Evolutionary conservation across 2,888 invertebrate species (phyloP).

Genomic region (Drosophila hamatofila): DNA sequence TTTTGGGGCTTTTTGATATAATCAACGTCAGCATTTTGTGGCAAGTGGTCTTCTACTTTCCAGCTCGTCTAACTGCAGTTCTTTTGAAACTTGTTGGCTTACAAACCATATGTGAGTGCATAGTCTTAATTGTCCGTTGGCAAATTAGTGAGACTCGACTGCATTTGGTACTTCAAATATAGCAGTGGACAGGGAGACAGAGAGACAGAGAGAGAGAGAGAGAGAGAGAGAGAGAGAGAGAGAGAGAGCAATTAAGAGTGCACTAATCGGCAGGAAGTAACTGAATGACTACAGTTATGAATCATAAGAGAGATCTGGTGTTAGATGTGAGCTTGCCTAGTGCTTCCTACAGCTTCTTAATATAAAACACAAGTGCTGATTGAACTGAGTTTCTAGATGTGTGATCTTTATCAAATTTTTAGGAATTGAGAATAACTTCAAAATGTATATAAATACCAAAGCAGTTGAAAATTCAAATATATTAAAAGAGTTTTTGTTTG

Average conservation of each 20-base stretch:
- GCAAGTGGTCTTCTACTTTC: slow-evolving; percentile 8
- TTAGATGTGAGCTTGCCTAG: too few relatives aligned
- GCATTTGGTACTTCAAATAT: neutral
- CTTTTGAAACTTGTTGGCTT: slow-evolving; percentile 31
- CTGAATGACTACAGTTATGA: neutral
- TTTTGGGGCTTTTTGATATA: slow-evolving; percentile 24
- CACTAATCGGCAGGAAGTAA: neutral
- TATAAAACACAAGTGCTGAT: neutral
- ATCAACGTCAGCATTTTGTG: slow-evolving; percentile 47
- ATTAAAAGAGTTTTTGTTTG: neutral
- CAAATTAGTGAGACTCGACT: slow-evolving; percentile 51
- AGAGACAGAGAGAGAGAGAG: neutral
- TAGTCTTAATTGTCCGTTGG: slow-evolving; percentile 58
- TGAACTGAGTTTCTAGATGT: neutral
- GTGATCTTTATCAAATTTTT: neutral
- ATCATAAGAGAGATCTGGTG: neutral
- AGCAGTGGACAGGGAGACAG: neutral
- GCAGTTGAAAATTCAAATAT: too few relatives aligned
- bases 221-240: neutral
- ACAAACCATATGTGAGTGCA: slow-evolving; percentile 43
- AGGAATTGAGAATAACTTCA: neutral
- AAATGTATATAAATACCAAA: too few relatives aligned
- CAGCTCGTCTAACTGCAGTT: slow-evolving; percentile 25
- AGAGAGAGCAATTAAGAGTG: slow-evolving; percentile 2
- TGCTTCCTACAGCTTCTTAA: too few relatives aligned